A percentile compares a stretch with the other conserved stretches of the same genome.
Conservation (phyloP, 2,888 invertebrate species). For the Bellardia bayeri region DNA sequence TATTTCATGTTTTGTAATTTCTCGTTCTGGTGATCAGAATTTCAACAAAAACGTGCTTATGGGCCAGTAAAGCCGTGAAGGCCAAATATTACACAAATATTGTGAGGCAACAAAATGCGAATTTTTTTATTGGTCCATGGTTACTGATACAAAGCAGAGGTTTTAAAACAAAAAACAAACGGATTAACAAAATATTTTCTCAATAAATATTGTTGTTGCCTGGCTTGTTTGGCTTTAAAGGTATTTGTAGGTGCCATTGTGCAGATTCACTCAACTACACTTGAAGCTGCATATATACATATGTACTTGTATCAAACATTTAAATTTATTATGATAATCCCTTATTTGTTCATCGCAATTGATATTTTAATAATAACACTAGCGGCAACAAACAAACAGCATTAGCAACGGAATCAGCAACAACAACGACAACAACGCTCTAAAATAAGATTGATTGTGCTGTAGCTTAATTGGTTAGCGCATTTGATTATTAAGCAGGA, state of each 20-base stretch:
- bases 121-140: conserved; percentile 20
- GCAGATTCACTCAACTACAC: conserved; percentile 1
- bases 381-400: conserved; percentile 15
- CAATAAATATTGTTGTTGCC: conserved; percentile 7
- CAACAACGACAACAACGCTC: not conserved
- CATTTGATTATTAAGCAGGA: no score
- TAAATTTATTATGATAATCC: conserved; percentile 57
- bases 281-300: no score
- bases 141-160: not conserved
- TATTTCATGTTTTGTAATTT: no score
- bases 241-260: conserved; percentile 26
- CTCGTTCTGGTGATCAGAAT: no score
- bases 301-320: not conserved
- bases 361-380: conserved; percentile 59
- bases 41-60: no score
- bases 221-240: conserved; percentile 20
- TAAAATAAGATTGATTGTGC: no score
- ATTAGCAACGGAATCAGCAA: not conserved
- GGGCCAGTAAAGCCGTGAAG: not conserved
- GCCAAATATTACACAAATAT: conserved; percentile 18
- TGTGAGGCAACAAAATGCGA: not conserved
- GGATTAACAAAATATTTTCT: conserved; percentile 44
- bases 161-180: not conserved
- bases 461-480: no score
- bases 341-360: conserved; percentile 55